Evolutionary conservation across 2,888 invertebrate genomes (phyloP).

Genomic region (Cataglyphis rosenhaueri): DNA sequence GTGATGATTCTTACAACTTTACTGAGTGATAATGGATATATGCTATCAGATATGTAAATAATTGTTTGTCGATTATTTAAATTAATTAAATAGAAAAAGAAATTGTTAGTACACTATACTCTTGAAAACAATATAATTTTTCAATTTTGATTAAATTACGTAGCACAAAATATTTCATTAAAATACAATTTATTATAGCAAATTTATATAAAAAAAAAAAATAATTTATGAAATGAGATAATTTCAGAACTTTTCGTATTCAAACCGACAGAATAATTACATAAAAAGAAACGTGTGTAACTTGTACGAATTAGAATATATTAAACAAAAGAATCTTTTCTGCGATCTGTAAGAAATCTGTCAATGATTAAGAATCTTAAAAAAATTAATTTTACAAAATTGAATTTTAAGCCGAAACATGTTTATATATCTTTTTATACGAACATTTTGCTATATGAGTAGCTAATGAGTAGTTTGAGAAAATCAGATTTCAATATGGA

Average conservation of each 20-base stretch:
- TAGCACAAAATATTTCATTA: background rate
- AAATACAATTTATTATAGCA: background rate
- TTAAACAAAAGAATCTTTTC: conserved; percentile 5
- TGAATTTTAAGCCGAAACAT: conserved; percentile 1
- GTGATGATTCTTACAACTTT: background rate
- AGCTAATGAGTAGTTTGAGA: conserved; percentile 24
- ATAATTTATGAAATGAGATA: background rate
- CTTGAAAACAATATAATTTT: conserved; percentile 11
- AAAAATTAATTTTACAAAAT: conserved; percentile 8
- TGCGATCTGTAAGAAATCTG: conserved; percentile 13
- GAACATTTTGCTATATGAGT: conserved; percentile 4
- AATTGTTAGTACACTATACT: background rate
- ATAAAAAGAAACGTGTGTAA: background rate
- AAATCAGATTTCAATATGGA: background rate
- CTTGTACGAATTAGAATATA: background rate
- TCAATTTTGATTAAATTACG: background rate
- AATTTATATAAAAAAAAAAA: conserved; percentile 2
- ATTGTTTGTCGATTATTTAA: background rate
- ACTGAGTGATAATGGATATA: conserved; percentile 15
- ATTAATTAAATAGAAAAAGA: background rate
- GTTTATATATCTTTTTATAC: conserved; percentile 37
- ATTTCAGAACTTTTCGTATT: background rate
- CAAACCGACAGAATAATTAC: conserved; percentile 4
- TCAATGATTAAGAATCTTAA: background rate
- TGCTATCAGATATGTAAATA: background rate